phyloP scores from a whole-genome alignment of 2,888 invertebrate genomes.

The Cephus pulcher region DNA sequence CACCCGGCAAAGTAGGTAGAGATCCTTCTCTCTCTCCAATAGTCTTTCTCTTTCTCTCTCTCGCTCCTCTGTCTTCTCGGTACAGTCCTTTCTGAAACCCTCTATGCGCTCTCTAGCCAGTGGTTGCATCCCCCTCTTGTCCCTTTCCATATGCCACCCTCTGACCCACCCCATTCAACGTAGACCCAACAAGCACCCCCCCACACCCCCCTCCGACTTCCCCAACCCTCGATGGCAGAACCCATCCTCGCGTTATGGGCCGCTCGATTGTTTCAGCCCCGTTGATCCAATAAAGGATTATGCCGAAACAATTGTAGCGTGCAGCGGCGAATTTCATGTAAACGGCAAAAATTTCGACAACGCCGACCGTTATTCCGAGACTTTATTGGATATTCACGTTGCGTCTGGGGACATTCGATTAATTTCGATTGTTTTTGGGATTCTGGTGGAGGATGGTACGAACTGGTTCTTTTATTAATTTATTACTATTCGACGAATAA shows the following conservation, averaged over 20 bases:
- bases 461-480: not conserved
- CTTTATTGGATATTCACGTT: not conserved
- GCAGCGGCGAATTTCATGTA: conserved; percentile 38
- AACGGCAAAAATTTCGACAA: conserved; percentile 28
- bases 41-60: conserved; percentile 29
- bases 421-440: not conserved
- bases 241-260: conserved; percentile 55
- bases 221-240: conserved; percentile 2
- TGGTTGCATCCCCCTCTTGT: conserved; percentile 20
- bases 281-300: conserved; percentile 66
- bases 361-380: not conserved
- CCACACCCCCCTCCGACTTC: not conserved
- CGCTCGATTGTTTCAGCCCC: conserved; percentile 65
- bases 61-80: conserved; percentile 12
- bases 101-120: conserved; percentile 8
- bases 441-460: not conserved
- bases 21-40: conserved; percentile 43
- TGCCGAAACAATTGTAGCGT: conserved; percentile 62
- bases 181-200: conserved; percentile 10
- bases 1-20: conserved; percentile 63
- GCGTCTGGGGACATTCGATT: not conserved
- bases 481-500: not conserved
- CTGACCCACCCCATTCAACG: not conserved
- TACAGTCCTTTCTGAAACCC: conserved; percentile 7
- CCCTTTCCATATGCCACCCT: conserved; percentile 24